A percentile compares a stretch with the other conserved stretches of the same genome.
These are phyloP conservation scores for Myocastor coypus DNA, from an alignment of 2,113 vertebrate genomes.

Conservation along the genomic window DNA sequence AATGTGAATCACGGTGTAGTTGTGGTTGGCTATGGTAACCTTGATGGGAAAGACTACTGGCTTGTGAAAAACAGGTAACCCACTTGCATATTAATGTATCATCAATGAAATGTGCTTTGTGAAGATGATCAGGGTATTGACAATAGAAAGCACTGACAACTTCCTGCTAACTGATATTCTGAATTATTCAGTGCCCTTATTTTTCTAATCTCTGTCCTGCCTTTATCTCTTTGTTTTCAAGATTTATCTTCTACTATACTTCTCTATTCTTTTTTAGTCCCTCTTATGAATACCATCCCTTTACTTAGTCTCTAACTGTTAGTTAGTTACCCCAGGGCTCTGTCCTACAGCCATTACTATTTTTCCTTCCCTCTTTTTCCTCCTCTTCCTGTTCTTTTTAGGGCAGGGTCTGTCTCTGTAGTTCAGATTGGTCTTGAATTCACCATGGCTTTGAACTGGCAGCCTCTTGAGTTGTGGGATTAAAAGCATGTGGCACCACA, in stretches of 20 bases:
- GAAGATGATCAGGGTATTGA: background rate
- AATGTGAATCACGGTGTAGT: conserved; percentile 92
- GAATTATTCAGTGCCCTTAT: background rate
- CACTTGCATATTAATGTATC: background rate
- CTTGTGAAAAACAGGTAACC: conserved; percentile 97
- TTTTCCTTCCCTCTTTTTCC: background rate
- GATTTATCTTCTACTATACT: background rate
- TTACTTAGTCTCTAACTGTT: background rate
- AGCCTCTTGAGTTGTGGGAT: background rate
- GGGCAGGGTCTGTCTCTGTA: background rate
- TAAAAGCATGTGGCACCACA: background rate
- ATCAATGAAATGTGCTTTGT: conserved; percentile 35
- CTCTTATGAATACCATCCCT: background rate
- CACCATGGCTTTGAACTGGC: background rate
- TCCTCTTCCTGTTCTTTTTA: background rate
- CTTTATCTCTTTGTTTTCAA: conserved; percentile 11
- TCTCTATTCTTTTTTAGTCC: background rate
- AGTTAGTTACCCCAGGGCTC: background rate
- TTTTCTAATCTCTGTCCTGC: background rate
- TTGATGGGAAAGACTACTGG: conserved; percentile 93
- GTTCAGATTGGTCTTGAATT: background rate
- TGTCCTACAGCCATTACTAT: background rate
- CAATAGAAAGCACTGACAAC: background rate
- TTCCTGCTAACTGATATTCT: background rate
- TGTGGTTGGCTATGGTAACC: conserved; percentile 91